Evolutionary conservation across 2,797 vertebrate genomes (phyloP), one percentile per base, ranked within the genome.

Genomic region (Bovichtus variegatus): DNA sequence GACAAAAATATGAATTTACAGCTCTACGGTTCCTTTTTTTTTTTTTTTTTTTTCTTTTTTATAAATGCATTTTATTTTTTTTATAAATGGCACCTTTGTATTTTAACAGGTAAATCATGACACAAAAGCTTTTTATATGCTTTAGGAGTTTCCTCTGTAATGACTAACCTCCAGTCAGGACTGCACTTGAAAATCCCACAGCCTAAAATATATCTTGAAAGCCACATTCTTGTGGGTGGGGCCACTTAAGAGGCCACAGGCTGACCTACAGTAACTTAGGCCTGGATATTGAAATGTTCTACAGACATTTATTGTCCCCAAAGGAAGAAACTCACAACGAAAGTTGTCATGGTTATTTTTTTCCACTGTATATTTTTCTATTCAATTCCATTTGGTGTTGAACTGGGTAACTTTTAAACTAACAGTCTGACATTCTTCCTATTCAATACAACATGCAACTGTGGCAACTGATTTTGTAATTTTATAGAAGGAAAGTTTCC

Each of bases 151-250:
- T 51, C 77, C 53, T 63, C 70, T n/a, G 50, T 71, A 67, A 85
- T 67, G 31, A 76, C 83, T 53, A 86, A 86, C 43, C 76, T 83
- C 71, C 16, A 18, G 61, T 80, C 70, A 81, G 47, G 63, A 64
- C 43, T 79, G 59, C 71, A 79, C 68, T 84, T 82, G 31, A 83
- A 89, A 91, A 83, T 34, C 76, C 53, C 47, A 74, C 61, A 9
- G 76, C 77, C 78, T 73, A 76, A 92, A 91, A 91, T 89, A 90
- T 58, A 88, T 74, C 31, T 78, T 77, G 81, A 82, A 67, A 68
- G 85, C 81, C 79, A 84, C 57, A 57, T 81, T 81, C 50, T 53
- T 79, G 11, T 79, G 87, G 87, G 89, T 82, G 91, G 71, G 67
- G 86, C 55, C 13, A 40, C 19, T 66, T 1, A 21, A 76, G 47